Evolutionary conservation across 2,888 invertebrate genomes (phyloP), one percentile per base, ranked within the genome.

Genomic region (Hypsopygia costalis): DNA sequence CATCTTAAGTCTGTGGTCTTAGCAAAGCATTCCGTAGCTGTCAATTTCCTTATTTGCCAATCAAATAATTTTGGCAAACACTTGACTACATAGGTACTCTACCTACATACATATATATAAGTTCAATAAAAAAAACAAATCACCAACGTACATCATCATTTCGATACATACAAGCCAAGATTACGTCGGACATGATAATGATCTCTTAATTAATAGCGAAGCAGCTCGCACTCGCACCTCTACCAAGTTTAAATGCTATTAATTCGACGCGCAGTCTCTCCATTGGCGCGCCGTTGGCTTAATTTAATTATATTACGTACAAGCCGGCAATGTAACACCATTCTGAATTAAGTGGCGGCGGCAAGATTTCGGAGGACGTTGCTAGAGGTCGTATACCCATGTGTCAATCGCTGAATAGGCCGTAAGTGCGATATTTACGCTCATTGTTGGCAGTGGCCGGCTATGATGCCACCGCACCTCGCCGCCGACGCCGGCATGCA

Each of bases 381-480:
- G 38, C 38, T 30, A 28, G 21, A 28, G 35, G 36, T 40, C 39
- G 40, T 32, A 36, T 22, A 32, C 34, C 36, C 49, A 44, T 44
- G 51, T 58, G 51, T 58, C 51, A 50, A 55, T 51, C 52, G 49
- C 47, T 39, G 39, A 39, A 38, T 44, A 40, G 51, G 33, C 20
- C 39, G 33, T 55, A 60, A 68, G 63, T 63, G 58, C 55, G 58
- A 65, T 70, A 70, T 70, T 70, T 66, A 68, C 61, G 58, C 56
- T 55, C 62, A 59, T 65, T 66, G 69, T 63, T 57, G 44, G 42
- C 41, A 46, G 41, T 33, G 41, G 40, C 33, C 25, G 21, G 11
- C 28, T 31, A 45, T 41, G 51, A 41, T 46, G 43, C 39, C 44
- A 38, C 41, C 34, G 41, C 38, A 36, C 34, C 36, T 32, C 28